Evolutionary conservation across 2,797 vertebrate genomes (phyloP).

Genomic region (Podargus strigoides): DNA sequence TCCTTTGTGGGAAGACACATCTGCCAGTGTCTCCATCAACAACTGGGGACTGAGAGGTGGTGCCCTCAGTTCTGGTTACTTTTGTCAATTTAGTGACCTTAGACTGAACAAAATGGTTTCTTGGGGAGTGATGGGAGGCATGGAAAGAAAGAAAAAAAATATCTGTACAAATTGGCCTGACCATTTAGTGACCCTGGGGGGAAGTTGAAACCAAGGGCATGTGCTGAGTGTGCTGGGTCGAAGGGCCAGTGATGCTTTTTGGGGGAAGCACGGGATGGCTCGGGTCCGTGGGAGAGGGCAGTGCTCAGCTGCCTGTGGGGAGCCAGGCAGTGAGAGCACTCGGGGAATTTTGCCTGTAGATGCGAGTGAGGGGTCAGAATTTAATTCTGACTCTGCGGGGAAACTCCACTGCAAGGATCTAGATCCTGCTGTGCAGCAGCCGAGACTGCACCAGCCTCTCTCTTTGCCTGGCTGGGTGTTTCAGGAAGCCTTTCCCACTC

Average conservation of each 20-base stretch:
- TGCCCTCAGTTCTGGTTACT: background rate
- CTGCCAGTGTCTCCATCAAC: background rate
- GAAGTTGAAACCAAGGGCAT: background rate
- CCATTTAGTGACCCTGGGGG: background rate
- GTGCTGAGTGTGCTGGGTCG: background rate
- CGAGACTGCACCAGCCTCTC: background rate
- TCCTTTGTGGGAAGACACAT: background rate
- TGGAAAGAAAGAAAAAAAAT: background rate
- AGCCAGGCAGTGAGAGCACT: background rate
- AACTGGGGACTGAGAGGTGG: background rate
- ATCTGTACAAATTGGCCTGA: background rate
- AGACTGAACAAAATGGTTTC: background rate
- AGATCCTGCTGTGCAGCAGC: background rate
- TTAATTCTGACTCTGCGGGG: background rate
- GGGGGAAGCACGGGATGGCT: fast-evolving
- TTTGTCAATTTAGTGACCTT: background rate
- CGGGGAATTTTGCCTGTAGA: background rate
- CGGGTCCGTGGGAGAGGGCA: fast-evolving
- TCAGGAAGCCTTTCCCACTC: background rate
- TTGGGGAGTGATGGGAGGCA: background rate
- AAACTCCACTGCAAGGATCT: background rate
- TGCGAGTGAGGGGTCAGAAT: background rate
- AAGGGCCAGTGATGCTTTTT: background rate
- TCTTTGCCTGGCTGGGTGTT: background rate
- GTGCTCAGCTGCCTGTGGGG: background rate